Evolutionary conservation across 2,797 vertebrate species (phyloP).

Genomic region (Pelodytes ibericus): DNA sequence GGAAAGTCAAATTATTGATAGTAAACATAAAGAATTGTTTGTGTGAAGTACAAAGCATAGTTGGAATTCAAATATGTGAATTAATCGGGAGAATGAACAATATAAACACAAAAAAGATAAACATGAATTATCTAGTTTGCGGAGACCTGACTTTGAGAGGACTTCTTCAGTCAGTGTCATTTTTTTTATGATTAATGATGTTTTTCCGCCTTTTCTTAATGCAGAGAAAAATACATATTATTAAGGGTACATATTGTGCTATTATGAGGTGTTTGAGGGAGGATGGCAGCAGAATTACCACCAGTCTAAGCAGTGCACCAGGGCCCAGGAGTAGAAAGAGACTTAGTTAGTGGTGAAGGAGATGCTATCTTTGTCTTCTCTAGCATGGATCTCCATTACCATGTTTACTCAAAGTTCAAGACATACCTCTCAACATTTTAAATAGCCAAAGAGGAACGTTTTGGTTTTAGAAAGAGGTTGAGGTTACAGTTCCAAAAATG

Average conservation of each 20-base stretch:
- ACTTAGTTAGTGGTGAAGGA: no score
- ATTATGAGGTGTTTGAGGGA: no score
- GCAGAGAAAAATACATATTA: neutral
- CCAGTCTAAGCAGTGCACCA: no score
- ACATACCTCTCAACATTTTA: no score
- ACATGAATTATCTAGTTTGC: conserved; percentile 44
- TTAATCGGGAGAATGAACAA: conserved; percentile 46
- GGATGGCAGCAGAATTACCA: no score
- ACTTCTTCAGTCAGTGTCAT: conserved; percentile 4
- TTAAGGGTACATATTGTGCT: neutral
- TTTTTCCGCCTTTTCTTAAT: neutral
- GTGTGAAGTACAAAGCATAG: conserved; percentile 43
- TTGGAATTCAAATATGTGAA: conserved; percentile 48
- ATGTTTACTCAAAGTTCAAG: no score
- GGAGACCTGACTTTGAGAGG: conserved; percentile 47
- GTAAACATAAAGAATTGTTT: conserved; percentile 56
- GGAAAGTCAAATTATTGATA: conserved; percentile 56
- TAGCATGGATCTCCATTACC: no score
- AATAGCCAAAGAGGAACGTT: no score
- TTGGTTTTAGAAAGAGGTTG: no score
- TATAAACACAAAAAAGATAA: conserved; percentile 44
- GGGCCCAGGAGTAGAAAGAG: no score
- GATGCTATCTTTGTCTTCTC: no score
- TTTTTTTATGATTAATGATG: neutral
- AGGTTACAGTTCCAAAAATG: no score